Evolutionary conservation across 2,113 vertebrate species (phyloP).

Genomic region (Triplophysa tibetana): DNA sequence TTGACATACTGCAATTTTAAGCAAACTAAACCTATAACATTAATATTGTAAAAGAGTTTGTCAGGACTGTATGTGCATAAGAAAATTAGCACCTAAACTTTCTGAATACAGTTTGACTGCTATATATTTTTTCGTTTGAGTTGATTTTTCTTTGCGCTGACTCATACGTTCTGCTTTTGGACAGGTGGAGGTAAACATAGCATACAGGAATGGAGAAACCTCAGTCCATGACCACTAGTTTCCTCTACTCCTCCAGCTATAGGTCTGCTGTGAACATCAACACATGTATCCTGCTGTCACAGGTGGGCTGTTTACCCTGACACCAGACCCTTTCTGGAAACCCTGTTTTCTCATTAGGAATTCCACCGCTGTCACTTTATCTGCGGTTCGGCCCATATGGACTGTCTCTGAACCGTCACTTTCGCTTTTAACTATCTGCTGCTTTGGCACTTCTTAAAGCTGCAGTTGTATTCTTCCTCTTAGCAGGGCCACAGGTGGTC

Average conservation of each 20-base stretch:
- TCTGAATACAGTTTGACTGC: background rate
- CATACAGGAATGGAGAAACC: conserved; percentile 8
- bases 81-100: background rate
- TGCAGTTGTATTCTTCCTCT: conserved; percentile 9
- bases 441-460: conserved; percentile 39
- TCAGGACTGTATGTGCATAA: background rate
- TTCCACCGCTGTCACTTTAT: conserved; percentile 36
- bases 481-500: conserved; percentile 29
- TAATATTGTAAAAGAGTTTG: background rate
- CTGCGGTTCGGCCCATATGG: conserved; percentile 25
- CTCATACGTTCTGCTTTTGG: conserved; percentile 26
- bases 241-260: conserved; percentile 2
- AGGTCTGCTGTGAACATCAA: background rate
- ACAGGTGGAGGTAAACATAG: conserved; percentile 29
- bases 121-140: conserved; percentile 4
- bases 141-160: background rate
- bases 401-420: background rate
- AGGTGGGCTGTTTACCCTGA: conserved; percentile 20
- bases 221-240: conserved; percentile 11
- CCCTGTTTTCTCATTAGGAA: conserved; percentile 26
- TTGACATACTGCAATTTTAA: too few species aligned
- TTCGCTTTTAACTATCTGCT: conserved; percentile 30
- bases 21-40: too few species aligned
- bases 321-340: background rate
- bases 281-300: conserved; percentile 8